phyloP scores from a whole-genome alignment of 2,888 invertebrate genomes.

The Allygus modestus region DNA sequence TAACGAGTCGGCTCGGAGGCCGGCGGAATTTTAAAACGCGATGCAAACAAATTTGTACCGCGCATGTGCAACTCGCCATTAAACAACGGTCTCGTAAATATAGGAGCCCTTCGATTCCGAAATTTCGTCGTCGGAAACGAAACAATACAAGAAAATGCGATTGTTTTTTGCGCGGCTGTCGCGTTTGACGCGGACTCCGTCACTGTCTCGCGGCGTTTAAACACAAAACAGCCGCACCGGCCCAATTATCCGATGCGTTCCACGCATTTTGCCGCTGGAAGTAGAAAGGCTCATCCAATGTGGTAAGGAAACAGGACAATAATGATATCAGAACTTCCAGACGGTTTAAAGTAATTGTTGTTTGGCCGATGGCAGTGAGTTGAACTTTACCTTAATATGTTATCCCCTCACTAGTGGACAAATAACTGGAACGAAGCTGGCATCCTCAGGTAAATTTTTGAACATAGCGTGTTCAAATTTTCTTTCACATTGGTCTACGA shows the following conservation, averaged over 20 bases:
- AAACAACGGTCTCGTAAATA: constrained; percentile 34
- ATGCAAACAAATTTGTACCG: constrained; percentile 51
- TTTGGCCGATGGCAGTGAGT: too few species aligned
- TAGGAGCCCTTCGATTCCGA: constrained; percentile 15
- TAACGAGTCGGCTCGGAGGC: background rate
- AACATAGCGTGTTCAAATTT: too few species aligned
- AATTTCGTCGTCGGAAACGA: constrained; percentile 6
- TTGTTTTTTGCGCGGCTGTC: constrained; percentile 43
- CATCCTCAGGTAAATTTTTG: too few species aligned
- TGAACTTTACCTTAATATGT: too few species aligned
- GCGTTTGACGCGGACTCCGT: constrained; percentile 8
- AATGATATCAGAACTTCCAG: too few species aligned
- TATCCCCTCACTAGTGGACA: too few species aligned
- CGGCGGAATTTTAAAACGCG: constrained; percentile 32
- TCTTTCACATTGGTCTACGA: too few species aligned
- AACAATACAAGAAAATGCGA: constrained; percentile 46
- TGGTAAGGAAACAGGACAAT: too few species aligned
- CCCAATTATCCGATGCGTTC: constrained; percentile 10
- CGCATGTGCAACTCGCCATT: constrained; percentile 35
- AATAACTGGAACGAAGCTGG: too few species aligned
- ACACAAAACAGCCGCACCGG: background rate
- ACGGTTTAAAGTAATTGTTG: too few species aligned
- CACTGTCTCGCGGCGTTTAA: constrained; percentile 32
- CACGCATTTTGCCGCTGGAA: background rate
- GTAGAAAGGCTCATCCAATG: background rate